A percentile compares a stretch with the other conserved stretches of the same genome.
Evolutionary conservation across 2,113 vertebrate species (phyloP).

Genomic region (Pteruthius melanotis): DNA sequence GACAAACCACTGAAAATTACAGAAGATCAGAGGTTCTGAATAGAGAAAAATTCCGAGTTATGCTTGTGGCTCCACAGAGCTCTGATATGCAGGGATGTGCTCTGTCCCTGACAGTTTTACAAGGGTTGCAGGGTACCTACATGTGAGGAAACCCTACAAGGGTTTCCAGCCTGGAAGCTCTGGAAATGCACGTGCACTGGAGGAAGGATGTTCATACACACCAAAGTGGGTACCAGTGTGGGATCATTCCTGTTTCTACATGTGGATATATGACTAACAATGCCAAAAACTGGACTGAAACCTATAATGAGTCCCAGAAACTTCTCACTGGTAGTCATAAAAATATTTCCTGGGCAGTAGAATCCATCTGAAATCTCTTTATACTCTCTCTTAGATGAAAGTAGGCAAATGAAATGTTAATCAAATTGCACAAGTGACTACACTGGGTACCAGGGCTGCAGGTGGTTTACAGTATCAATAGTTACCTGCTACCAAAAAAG

Average conservation of each 20-base stretch:
- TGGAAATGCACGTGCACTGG: neutral
- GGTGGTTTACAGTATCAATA: neutral
- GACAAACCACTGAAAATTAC: neutral
- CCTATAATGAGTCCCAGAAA: neutral
- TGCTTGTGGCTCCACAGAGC: neutral
- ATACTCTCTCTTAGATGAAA: neutral
- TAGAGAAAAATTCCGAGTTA: neutral
- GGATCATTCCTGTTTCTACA: neutral
- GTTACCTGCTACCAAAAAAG: neutral
- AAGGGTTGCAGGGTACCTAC: neutral
- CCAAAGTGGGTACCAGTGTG: neutral
- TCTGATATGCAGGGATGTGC: neutral
- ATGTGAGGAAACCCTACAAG: neutral
- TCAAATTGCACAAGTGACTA: neutral
- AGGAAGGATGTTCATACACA: neutral
- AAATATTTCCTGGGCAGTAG: neutral
- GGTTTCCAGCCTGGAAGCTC: neutral
- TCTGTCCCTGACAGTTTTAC: neutral
- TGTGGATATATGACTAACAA: neutral
- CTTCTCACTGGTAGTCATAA: neutral
- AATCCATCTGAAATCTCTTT: neutral
- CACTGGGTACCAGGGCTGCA: neutral
- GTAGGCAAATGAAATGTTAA: neutral
- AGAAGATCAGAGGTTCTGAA: neutral
- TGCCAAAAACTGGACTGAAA: neutral